phyloP scores from a whole-genome alignment of 2,797 vertebrate genomes.

The Clarias platycephalus region DNA sequence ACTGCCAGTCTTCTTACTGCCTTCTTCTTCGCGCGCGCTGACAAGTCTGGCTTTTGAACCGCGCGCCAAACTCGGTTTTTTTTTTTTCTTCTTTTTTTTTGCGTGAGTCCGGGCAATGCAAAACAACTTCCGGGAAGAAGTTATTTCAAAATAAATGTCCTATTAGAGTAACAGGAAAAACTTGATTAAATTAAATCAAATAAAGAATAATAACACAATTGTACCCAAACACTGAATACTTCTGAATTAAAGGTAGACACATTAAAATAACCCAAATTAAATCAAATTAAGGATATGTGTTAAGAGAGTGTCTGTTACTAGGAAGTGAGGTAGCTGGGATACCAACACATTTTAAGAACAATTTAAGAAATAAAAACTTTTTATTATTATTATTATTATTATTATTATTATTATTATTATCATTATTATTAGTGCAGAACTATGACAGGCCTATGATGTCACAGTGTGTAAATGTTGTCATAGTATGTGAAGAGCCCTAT shows the following conservation, averaged over 20 bases:
- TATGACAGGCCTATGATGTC: too few relatives aligned
- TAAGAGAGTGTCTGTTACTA: background rate
- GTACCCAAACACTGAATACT: too few relatives aligned
- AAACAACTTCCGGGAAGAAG: background rate
- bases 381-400: too few relatives aligned
- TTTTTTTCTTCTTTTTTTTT: too few relatives aligned
- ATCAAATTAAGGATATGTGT: background rate
- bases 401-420: too few relatives aligned
- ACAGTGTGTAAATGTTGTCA: too few relatives aligned
- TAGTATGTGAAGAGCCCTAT: too few relatives aligned
- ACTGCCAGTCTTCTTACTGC: background rate
- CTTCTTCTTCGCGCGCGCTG: slow-evolving; percentile 6
- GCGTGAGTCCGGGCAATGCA: background rate
- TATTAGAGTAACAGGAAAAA: background rate
- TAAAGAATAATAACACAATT: background rate
- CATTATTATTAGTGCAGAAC: too few relatives aligned
- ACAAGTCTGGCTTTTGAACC: slow-evolving; percentile 37
- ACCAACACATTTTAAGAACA: background rate
- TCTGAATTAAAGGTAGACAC: background rate
- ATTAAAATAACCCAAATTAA: background rate
- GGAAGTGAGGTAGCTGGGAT: background rate
- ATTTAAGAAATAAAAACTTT: background rate
- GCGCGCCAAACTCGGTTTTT: slow-evolving; percentile 46
- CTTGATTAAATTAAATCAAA: too few relatives aligned
- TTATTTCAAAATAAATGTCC: slow-evolving; percentile 18